Conservation (phyloP, 2,113 vertebrate species). For the Cacatua alba region DNA sequence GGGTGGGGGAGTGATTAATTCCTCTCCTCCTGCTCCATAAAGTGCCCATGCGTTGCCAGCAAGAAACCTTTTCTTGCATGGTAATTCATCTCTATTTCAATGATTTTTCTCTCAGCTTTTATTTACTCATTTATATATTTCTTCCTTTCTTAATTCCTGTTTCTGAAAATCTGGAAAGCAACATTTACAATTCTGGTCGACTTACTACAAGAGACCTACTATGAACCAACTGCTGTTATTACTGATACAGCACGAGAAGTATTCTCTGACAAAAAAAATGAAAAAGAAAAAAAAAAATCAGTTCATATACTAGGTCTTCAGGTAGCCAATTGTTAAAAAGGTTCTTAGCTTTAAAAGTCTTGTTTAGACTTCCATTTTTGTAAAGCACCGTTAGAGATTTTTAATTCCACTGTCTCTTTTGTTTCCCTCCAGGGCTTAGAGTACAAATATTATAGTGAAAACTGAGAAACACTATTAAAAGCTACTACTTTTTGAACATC, state of each 20-base stretch:
- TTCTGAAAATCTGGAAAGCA: neutral
- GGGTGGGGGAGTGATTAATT: neutral
- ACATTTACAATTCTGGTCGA: neutral
- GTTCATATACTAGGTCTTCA: neutral
- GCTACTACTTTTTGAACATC: neutral
- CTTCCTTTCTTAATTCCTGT: neutral
- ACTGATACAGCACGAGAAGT: neutral
- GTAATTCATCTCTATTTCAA: neutral
- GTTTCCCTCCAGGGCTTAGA: neutral
- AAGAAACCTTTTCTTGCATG: neutral
- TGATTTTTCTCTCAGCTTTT: neutral
- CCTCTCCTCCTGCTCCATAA: neutral
- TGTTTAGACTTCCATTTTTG: neutral
- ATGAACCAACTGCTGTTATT: neutral
- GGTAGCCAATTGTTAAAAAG: neutral
- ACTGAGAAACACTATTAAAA: neutral
- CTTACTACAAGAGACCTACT: neutral
- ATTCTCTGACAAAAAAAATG: neutral
- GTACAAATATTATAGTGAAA: neutral
- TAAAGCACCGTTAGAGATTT: neutral
- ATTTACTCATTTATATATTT: neutral
- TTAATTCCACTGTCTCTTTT: neutral
- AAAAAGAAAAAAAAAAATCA: neutral
- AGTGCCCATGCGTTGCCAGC: accelerated
- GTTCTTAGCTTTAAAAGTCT: neutral